Conservation (phyloP, 2,113 vertebrate genomes). For the Sinocyclocheilus maitianheensis region DNA sequence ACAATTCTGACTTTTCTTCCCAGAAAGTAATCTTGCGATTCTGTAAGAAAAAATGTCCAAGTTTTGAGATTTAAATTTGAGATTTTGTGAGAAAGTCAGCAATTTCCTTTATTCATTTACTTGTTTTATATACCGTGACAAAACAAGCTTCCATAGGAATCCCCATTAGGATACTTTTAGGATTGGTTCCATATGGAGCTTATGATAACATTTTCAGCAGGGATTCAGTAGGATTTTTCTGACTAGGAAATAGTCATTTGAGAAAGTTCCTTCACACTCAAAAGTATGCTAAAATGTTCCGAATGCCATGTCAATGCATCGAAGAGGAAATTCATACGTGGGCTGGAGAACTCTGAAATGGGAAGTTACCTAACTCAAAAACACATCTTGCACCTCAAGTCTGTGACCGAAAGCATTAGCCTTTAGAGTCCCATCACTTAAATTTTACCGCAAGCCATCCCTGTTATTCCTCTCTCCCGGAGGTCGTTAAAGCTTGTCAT, state of each 20-base stretch:
- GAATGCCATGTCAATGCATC: not conserved
- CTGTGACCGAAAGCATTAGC: constrained; percentile 9
- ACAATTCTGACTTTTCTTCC: no score
- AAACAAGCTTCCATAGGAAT: not conserved
- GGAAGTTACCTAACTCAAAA: not conserved
- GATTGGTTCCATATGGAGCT: not conserved
- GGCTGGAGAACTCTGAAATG: not conserved
- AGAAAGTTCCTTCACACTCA: not conserved
- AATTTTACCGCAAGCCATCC: not conserved
- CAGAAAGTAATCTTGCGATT: no score
- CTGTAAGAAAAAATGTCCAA: no score
- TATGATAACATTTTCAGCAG: not conserved
- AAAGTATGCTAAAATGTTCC: not conserved
- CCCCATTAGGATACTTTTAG: not conserved
- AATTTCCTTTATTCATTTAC: no score
- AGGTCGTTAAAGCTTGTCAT: constrained; percentile 20
- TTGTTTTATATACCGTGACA: no score
- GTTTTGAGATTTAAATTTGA: no score
- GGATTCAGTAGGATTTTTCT: not conserved
- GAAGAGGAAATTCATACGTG: not conserved
- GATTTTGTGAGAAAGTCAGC: no score
- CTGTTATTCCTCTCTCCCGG: not conserved
- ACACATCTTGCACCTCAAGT: not conserved
- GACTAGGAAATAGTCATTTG: not conserved
- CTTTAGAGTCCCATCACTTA: constrained; percentile 25